Evolutionary conservation across 2,113 vertebrate species (phyloP).

Genomic region (Pedionomus torquatus): DNA sequence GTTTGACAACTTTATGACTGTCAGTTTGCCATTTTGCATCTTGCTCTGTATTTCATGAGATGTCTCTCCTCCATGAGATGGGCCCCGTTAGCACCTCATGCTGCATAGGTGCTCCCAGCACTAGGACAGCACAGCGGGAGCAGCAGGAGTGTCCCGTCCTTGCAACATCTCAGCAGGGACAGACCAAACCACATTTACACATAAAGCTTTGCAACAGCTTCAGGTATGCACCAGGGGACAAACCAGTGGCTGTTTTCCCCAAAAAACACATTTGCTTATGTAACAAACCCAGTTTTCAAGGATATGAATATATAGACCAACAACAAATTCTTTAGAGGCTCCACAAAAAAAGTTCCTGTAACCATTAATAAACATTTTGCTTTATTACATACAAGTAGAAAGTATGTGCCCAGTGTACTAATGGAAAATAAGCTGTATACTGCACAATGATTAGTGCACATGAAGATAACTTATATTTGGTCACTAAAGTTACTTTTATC

Average conservation of each 20-base stretch:
- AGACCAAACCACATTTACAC: not conserved
- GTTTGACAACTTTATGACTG: not conserved
- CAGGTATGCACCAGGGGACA: rapidly evolving
- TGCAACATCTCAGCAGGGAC: rapidly evolving
- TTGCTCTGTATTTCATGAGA: not conserved
- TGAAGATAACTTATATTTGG: not conserved
- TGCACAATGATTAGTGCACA: not conserved
- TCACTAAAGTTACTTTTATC: not conserved
- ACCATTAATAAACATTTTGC: not conserved
- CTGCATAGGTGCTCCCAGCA: rapidly evolving
- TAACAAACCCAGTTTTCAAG: not conserved
- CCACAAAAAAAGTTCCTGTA: not conserved
- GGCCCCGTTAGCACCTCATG: not conserved
- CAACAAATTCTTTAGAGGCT: not conserved
- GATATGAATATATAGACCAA: not conserved
- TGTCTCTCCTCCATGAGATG: not conserved
- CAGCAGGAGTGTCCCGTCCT: rapidly evolving
- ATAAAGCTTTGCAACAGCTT: not conserved
- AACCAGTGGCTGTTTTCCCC: not conserved
- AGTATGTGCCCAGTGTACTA: not conserved
- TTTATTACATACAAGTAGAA: not conserved
- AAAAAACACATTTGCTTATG: not conserved
- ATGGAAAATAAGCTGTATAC: not conserved
- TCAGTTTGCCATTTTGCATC: not conserved
- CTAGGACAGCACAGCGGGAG: not conserved